Conservation (phyloP, 2,113 vertebrate species). For the Fregata magnificens region DNA sequence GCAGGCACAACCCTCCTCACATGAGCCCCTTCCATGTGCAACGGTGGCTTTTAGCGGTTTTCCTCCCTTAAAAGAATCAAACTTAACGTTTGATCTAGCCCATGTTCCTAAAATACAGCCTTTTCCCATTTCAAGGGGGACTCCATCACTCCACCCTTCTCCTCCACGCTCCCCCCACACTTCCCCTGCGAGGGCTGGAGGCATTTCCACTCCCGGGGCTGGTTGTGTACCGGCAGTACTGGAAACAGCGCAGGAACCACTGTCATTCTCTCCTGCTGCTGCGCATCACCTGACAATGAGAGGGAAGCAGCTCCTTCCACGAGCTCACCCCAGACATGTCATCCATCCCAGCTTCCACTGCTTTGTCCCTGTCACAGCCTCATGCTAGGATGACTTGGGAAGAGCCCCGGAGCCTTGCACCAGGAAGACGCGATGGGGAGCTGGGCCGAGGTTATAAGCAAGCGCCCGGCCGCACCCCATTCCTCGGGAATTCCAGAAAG, state of each 20-base stretch:
- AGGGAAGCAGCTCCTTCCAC: neutral
- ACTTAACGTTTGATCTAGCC: neutral
- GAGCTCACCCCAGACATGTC: neutral
- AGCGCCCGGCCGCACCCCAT: neutral
- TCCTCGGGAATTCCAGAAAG: slow-evolving; percentile 49
- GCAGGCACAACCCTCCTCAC: neutral
- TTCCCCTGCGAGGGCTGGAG: neutral
- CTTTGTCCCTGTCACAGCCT: neutral
- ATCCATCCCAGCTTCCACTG: neutral
- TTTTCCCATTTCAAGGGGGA: neutral
- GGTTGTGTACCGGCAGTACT: neutral
- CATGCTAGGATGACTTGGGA: neutral
- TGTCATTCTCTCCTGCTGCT: slow-evolving; percentile 32
- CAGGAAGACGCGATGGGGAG: neutral
- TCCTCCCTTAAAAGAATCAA: neutral
- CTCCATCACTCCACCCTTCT: neutral
- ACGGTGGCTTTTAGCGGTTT: rapidly evolving
- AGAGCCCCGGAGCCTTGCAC: neutral
- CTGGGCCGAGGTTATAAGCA: neutral
- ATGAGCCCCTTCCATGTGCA: neutral
- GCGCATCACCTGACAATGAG: slow-evolving; percentile 1
- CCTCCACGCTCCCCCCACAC: neutral
- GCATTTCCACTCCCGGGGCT: neutral
- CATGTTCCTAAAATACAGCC: neutral
- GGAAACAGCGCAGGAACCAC: neutral